Conservation (phyloP, 2,113 vertebrate species). For the Chauna torquata region DNA sequence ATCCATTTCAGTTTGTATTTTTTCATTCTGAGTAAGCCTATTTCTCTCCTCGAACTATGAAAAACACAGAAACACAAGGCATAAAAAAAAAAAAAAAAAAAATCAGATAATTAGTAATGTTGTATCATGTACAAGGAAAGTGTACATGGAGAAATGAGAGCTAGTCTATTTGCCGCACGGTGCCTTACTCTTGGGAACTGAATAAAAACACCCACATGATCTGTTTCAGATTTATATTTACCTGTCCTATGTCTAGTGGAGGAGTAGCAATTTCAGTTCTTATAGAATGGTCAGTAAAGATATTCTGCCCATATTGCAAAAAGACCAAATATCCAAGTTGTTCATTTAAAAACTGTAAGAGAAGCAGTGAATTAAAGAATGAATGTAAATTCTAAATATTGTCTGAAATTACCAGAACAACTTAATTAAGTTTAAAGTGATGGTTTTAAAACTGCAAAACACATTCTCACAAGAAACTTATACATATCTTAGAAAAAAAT, state of each 20-base stretch:
- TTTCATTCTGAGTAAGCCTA: background rate
- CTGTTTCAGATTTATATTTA: background rate
- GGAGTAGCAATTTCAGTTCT: background rate
- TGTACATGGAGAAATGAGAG: background rate
- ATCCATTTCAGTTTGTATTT: background rate
- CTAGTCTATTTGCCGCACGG: background rate
- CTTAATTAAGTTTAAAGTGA: background rate
- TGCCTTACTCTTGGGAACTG: background rate
- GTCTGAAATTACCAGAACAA: background rate
- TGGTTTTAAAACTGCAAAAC: background rate
- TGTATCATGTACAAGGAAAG: background rate
- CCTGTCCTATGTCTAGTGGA: background rate
- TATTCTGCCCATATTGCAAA: background rate
- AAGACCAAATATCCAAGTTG: background rate
- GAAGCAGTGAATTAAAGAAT: background rate
- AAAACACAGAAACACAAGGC: background rate
- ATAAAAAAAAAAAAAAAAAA: background rate
- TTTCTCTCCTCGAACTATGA: background rate
- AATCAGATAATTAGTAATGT: rapidly evolving
- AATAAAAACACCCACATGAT: background rate
- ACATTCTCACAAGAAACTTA: background rate
- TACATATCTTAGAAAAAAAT: background rate
- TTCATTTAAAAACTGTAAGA: background rate
- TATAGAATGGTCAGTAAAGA: background rate
- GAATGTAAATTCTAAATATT: background rate